phyloP scores from a whole-genome alignment of 2,797 vertebrate species.

The Mareca penelope region DNA sequence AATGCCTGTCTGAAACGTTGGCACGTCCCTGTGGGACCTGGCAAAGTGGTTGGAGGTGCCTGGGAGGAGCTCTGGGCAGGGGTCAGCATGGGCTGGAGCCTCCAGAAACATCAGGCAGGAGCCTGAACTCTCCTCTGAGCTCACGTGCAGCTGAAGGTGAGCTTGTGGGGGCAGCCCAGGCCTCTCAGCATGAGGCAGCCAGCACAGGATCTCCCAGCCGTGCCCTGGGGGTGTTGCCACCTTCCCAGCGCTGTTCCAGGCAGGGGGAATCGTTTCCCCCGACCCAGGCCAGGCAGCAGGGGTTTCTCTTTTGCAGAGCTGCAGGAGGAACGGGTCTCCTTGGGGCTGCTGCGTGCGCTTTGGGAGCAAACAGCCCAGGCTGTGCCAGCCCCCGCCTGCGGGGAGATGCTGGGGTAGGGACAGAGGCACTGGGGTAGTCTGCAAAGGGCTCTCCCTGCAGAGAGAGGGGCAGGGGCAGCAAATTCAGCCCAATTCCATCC shows the following conservation, averaged over 20 bases:
- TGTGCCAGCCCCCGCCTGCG: background rate
- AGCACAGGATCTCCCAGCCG: background rate
- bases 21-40: fast-evolving
- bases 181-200: no score
- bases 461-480: background rate
- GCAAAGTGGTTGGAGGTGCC: background rate
- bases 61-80: background rate
- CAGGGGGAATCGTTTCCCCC: background rate
- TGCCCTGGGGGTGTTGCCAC: background rate
- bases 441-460: background rate
- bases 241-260: background rate
- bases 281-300: background rate
- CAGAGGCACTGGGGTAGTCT: no score
- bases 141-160: background rate
- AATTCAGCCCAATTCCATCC: background rate
- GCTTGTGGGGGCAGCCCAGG: background rate
- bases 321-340: background rate
- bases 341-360: background rate
- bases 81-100: background rate
- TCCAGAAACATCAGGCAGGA: background rate
- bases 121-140: background rate
- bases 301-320: background rate
- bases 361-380: background rate
- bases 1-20: fast-evolving
- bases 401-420: no score